Conservation (phyloP, 2,113 vertebrate species). For the Psilopsiagon aurifrons region DNA sequence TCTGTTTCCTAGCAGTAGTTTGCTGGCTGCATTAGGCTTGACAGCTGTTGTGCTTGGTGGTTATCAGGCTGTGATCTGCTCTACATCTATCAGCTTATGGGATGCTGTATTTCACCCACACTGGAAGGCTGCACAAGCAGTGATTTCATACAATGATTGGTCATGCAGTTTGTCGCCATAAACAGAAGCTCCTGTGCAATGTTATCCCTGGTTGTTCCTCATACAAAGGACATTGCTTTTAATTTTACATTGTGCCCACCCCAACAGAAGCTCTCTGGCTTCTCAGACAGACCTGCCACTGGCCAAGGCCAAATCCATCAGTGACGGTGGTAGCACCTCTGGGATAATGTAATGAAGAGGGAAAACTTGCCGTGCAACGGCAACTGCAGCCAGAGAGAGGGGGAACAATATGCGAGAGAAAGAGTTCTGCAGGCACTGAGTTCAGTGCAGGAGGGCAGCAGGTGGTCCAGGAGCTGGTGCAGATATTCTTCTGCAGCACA, state of each 20-base stretch:
- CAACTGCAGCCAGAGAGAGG: too few species aligned
- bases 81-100: background rate
- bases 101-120: background rate
- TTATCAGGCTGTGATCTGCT: background rate
- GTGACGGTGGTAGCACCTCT: accelerated
- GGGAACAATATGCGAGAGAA: background rate
- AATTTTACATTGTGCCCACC: background rate
- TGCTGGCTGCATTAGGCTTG: background rate
- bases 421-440: background rate
- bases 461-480: accelerated
- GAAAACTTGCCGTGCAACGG: background rate
- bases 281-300: background rate
- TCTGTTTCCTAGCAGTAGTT: background rate
- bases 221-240: background rate
- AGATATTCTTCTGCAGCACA: background rate
- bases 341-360: background rate
- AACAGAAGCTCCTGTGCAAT: background rate
- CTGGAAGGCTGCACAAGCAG: background rate
- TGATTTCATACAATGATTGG: background rate
- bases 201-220: background rate
- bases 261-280: background rate
- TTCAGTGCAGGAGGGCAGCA: background rate
- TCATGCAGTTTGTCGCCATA: background rate
- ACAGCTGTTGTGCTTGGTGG: background rate
- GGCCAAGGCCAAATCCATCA: background rate